Evolutionary conservation across 1,140 invertebrate species (phyloP), one percentile per base, ranked within the genome.

Genomic region (Zaprionus vittiger): DNA sequence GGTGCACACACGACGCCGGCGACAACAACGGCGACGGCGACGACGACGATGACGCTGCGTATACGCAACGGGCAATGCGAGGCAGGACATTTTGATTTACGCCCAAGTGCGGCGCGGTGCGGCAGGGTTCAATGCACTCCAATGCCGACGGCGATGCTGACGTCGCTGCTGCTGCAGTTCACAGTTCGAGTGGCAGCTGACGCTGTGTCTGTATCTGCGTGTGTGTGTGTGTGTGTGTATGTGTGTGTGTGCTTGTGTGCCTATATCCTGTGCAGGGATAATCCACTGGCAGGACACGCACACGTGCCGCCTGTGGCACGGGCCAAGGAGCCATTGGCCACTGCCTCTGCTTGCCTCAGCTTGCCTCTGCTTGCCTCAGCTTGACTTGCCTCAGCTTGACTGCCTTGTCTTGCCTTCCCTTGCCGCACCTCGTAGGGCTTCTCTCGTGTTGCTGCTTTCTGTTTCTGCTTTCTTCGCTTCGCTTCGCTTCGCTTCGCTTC

Each of bases 91-190:
- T 86, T 82, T 85, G 83, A 85, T 85, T 85, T 85, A 81, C 79
- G 79, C 82, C 64, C 56, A 85, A 73, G 61, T 73, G 62, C 28
- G 80, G 61, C 69, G 44, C 73, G 66, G 59, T 57, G 67, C 22
- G 55, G 20, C 17, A 52, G 71, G 81, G 84, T 87, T 87, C 84
- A 87, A 83, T 89, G 84, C 81, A 84, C 84, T 79, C 31, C 9
- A 34, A 34, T 34, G 31, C 31, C 81, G 49, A 12, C 26, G 52
- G 7, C 38, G 34, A 14, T 60, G 37, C 9, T 37, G 62, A 22
- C 24, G 63, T 12, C 37, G 66, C 49, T 17, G 56, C 37, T 57
- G 24, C 26, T 57, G 66, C 59, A 57, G 72, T 34, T 15, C 38
- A 41, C 38, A 41, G 38, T n/a, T 47, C 52, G 20, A 22, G 66